Base-by-base conservation (phyloP, 2,797 vertebrate species). In the Melanotaenia boesemani region DNA sequence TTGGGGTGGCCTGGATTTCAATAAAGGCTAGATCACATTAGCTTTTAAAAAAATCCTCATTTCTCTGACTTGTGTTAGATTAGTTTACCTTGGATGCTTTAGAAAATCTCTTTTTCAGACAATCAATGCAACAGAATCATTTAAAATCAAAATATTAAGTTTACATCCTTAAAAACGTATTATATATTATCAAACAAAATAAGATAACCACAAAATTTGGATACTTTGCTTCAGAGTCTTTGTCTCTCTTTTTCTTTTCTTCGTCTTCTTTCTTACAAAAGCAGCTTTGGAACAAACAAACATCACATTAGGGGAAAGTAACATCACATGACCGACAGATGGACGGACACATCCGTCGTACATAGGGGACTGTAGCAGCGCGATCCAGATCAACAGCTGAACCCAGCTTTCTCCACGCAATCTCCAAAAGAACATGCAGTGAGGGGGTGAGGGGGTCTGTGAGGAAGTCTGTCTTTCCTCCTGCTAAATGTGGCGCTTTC, bases 311-410 rank as follows among this genome's bases (percentile, higher is more conserved):
- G 77, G 55, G 48, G 70, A 24, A 70, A 63, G 48, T 6, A 39
- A 4, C 18, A 20, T 89, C 82, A 85, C 83, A 26, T 87, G 88
- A 89, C 60, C 76, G 76, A 83, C 89, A 92, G 88, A 92, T 87
- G 89, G 80, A 88, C 76, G 20, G 81, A 83, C 81, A 84, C 82
- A 80, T 88, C 77, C 73, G 68, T 46, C 56, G 78, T 50, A 67
- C 72, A 69, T 60, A 74, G 62, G 70, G 78, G 78, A 59, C 66
- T 79, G 69, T 36, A 79, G 79, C 81, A 74, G 76, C 72, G n/a
- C 70, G 87, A 88, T 86, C 88, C 83, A 87, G 82, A 83, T 79
- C 83, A 86, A 84, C 90, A 91, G 90, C 90, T 90, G 88, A 91
- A 89, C 72, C 59, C 79, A 84, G 80, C 75, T 82, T 81, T 80